Evolutionary conservation across 2,888 invertebrate species (phyloP), one percentile per base, ranked within the genome.

Genomic region (Mycalesis mineus): DNA sequence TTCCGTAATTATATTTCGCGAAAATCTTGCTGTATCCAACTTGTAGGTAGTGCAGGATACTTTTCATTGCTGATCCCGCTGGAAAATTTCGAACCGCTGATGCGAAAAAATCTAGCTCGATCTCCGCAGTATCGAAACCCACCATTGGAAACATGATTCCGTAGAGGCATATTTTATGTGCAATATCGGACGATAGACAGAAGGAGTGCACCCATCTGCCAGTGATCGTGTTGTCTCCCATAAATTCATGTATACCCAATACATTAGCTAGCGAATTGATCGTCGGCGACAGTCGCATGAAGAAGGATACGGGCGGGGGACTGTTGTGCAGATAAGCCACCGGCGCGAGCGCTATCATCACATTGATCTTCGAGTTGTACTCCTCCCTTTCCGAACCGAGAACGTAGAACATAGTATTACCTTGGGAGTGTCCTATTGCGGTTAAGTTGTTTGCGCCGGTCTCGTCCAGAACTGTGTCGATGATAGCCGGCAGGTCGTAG

Each of bases 341-440:
- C 1, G 84, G 84, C 14, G 80, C 80, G 14, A 84, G 49, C 6
- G 91, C 88, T 52, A 91, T 80, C 61, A 91, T 86, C 0, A 91
- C 71, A 36, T 78, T 80, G 7, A 94, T 80, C 74, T 92, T 93
- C 0, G 80, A 68, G 68, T 93, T 93, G 68, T 92, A 92, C 55
- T 91, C 90, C 0, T 92, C 91, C 31, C 74, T 77, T 33, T 87
- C 73, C 0, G 92, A 88, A 7, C 82, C 75, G 84, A 92, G 88
- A 0, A 91, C 90, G 63, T 88, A 92, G 66, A 91, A 92, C 45
- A 80, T 70, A 0, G 92, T 15, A 8, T 90, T 90, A 8, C 94
- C 95, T 69, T 89, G 84, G 0, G 94, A 94, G 71, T 94, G 93
- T 0, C 94, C 95, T 7, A 93, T 77, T 68, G 93, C 92, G 65